phyloP scores from a whole-genome alignment of 2,113 vertebrate genomes.

The Mastomys natalensis region DNA sequence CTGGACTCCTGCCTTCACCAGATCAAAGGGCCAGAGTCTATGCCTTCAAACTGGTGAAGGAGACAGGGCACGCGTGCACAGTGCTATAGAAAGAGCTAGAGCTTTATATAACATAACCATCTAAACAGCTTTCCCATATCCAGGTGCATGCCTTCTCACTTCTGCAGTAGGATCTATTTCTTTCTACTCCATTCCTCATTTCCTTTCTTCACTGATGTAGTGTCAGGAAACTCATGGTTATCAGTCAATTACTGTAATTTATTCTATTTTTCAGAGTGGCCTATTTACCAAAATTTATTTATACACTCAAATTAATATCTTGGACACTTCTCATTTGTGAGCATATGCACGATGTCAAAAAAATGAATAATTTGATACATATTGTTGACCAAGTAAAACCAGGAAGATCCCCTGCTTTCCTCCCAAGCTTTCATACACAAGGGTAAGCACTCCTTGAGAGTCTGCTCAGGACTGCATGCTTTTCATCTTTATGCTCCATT shows the following conservation, averaged over 20 bases:
- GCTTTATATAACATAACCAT: background rate
- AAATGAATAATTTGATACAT: background rate
- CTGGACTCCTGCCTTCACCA: background rate
- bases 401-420: background rate
- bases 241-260: background rate
- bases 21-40: background rate
- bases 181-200: background rate
- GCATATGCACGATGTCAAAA: background rate
- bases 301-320: background rate
- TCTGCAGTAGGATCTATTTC: background rate
- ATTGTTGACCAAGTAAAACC: background rate
- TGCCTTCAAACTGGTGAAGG: background rate
- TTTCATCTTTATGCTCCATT: background rate
- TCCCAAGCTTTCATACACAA: background rate
- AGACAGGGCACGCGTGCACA: background rate
- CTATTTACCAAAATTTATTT: background rate
- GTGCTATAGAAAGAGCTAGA: background rate
- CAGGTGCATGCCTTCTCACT: background rate
- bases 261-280: background rate
- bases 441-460: fast-evolving
- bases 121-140: background rate
- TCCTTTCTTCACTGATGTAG: background rate
- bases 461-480: background rate
- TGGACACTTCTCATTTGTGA: background rate
- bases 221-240: background rate